Percentiles rank a stretch among this genome's conserved stretches.
phyloP scores from a whole-genome alignment of 2,888 invertebrate species.

The Entomobrya multifasciata region DNA sequence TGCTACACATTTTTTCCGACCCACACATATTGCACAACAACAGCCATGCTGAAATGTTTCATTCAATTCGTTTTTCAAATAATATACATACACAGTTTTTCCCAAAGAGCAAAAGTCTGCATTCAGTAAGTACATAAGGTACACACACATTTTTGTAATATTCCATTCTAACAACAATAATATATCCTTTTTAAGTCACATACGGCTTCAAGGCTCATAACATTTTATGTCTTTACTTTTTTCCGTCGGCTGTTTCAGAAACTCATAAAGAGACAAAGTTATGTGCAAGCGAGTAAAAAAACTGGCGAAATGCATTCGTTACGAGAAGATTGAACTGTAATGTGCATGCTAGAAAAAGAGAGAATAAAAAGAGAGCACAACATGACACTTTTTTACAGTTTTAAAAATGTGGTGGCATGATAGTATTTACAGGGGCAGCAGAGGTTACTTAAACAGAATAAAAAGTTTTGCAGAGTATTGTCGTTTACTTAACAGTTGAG shows the following conservation, averaged over 20 bases:
- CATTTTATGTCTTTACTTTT: conserved; percentile 64
- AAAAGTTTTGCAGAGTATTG: conserved; percentile 1
- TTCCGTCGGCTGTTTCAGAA: conserved; percentile 59
- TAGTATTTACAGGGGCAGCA: conserved; percentile 41
- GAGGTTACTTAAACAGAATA: conserved; percentile 50
- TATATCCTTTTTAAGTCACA: conserved; percentile 42
- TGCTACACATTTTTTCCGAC: background rate
- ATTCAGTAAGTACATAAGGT: too few species aligned
- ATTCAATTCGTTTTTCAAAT: conserved; percentile 49
- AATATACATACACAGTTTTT: background rate
- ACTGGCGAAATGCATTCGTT: conserved; percentile 35
- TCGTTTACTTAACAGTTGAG: background rate
- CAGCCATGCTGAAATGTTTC: conserved; percentile 9
- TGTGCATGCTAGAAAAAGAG: background rate
- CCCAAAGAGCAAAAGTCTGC: background rate
- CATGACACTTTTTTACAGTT: conserved; percentile 48
- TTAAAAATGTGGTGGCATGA: conserved; percentile 1
- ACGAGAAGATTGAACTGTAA: conserved; percentile 19
- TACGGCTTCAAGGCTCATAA: conserved; percentile 68
- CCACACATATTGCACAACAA: too few species aligned
- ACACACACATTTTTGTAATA: background rate
- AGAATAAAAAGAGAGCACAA: conserved; percentile 27
- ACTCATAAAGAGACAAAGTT: conserved; percentile 63
- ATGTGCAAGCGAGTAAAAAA: conserved; percentile 32
- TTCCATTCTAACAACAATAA: conserved; percentile 22